Evolutionary conservation across 2,113 vertebrate species (phyloP), one percentile per base, ranked within the genome.

Genomic region (Saguinus imperator): DNA sequence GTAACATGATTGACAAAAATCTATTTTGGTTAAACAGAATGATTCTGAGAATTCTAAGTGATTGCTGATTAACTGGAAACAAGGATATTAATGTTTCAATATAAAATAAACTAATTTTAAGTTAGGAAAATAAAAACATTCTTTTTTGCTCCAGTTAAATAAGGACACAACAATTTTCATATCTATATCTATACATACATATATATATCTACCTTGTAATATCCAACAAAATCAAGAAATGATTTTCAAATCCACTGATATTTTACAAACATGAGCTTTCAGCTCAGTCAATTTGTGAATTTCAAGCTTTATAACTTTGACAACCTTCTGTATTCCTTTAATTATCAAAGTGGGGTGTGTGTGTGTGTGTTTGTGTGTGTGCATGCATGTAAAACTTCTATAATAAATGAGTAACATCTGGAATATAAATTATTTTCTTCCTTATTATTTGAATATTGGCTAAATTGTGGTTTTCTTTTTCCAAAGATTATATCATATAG

Each of bases 291-390:
- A 9, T 4, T 68, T 96, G 43, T 61, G 8, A 89, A 75, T 89
- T 95, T 94, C 37, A 91, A 91, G 14, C 29, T 91, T 85, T 55
- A 35, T 83, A 27, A 52, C n/a, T 91, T 87, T 86, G 12, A 83
- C 90, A 5, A 32, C 7, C 52, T 77, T 73, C 3, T 76, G 23
- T 85, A 14, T 94, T 43, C n/a, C 35, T 87, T 91, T 94, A 80
- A 14, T 55, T 94, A 83, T n/a, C 32, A 50, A 95, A 87, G 13
- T 25, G 1, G 52, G 1, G 73, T 97, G 1, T 40, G 10, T 61
- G 3, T 68, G 11, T 80, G 25, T 85, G 64, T 58, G 75, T 97
- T 1, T 64, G 6, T 68, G 25, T 85, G 58, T 29, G 61, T 57
- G 6, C 45, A 2, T 61, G 16, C 68, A 17, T 82, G 58, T 89